phyloP scores from a whole-genome alignment of 2,113 vertebrate species.

The Neofelis nebulosa region DNA sequence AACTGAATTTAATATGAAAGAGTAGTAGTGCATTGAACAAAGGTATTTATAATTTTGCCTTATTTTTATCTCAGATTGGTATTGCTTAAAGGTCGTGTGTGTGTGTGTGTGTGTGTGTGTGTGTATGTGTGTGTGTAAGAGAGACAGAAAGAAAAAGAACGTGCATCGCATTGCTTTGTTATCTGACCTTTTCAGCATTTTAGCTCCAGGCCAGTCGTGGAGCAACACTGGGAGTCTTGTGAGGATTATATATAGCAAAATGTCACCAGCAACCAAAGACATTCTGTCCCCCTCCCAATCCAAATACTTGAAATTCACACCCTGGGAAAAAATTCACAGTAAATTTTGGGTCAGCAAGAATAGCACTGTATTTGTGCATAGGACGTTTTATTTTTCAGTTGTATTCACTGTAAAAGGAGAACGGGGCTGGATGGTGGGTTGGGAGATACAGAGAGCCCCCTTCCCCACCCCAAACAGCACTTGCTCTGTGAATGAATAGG shows the following conservation, averaged over 20 bases:
- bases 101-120: neutral
- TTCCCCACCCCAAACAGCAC: neutral
- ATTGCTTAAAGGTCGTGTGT: conserved; percentile 28
- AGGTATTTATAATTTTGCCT: conserved; percentile 4
- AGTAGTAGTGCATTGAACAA: neutral
- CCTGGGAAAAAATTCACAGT: conserved; percentile 41
- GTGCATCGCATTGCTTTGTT: neutral
- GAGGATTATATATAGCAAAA: conserved; percentile 49
- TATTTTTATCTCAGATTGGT: conserved; percentile 15
- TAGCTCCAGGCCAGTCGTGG: conserved; percentile 20
- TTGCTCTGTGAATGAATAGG: neutral
- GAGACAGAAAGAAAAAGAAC: neutral
- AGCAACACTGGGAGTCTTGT: conserved; percentile 40
- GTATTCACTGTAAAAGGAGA: neutral
- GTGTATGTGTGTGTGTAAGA: neutral
- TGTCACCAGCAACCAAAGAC: conserved; percentile 55
- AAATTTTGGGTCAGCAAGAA: conserved; percentile 24
- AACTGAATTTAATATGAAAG: neutral
- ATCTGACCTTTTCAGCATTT: conserved; percentile 61
- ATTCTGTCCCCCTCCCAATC: conserved; percentile 34
- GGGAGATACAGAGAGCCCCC: neutral
- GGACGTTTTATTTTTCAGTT: conserved; percentile 2
- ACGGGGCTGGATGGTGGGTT: neutral
- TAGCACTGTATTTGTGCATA: neutral
- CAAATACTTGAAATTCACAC: conserved; percentile 74